Percentiles rank a stretch among this genome's conserved stretches.
Evolutionary conservation across 2,797 vertebrate species (phyloP).

Genomic region (Sphaeramia orbicularis): DNA sequence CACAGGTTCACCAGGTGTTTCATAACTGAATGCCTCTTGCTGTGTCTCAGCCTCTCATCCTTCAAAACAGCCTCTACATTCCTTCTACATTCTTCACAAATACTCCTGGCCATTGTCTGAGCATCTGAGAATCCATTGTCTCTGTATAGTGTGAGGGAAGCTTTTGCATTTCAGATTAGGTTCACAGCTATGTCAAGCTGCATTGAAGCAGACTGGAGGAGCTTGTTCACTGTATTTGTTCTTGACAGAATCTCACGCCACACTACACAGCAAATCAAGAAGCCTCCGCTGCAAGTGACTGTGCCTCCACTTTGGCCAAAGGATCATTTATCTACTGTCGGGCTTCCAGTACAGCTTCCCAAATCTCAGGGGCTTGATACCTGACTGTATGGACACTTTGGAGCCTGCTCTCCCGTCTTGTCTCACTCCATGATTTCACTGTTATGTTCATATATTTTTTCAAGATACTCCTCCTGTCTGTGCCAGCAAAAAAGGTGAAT

Average conservation of each 20-base stretch:
- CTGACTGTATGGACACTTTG: conserved; percentile 32
- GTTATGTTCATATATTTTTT: conserved; percentile 19
- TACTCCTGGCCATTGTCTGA: neutral
- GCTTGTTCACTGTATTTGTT: conserved; percentile 4
- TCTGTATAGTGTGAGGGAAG: neutral
- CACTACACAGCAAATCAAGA: conserved; percentile 18
- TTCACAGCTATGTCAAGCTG: conserved; percentile 11
- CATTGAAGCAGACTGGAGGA: conserved; percentile 17
- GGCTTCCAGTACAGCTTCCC: conserved; percentile 23
- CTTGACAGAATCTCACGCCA: conserved; percentile 6
- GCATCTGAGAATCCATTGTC: neutral
- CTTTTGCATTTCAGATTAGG: conserved; percentile 1
- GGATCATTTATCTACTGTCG: conserved; percentile 12
- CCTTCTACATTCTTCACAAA: conserved; percentile 5
- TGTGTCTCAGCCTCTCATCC: conserved; percentile 21
- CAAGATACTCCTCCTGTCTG: conserved; percentile 23
- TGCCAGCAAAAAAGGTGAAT: neutral
- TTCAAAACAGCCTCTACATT: conserved; percentile 8
- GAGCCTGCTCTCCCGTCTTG: conserved; percentile 32
- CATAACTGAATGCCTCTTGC: conserved; percentile 29
- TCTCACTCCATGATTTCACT: conserved; percentile 36
- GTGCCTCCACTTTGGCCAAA: conserved; percentile 21
- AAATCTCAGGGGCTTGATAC: conserved; percentile 17
- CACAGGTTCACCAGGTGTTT: conserved; percentile 20
- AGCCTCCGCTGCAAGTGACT: conserved; percentile 17